Percentiles rank a stretch among this genome's conserved stretches.
Evolutionary conservation across 2,888 invertebrate genomes (phyloP).

Genomic region (Acrocera orbiculus): DNA sequence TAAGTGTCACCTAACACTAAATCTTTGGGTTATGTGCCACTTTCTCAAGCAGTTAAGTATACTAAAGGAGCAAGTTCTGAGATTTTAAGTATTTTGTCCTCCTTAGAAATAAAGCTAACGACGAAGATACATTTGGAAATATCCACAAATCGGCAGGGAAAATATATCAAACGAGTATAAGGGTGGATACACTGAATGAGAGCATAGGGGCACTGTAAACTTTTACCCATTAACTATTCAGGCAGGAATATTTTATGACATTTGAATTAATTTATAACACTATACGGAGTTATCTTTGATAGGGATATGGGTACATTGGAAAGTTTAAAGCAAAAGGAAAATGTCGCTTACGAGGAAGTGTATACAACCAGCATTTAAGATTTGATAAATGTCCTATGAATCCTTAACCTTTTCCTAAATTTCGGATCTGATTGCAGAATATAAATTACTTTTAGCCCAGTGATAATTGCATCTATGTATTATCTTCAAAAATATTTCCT

Average conservation of each 20-base stretch:
- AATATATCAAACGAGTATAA: conserved; percentile 9
- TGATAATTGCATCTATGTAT: too few relatives aligned
- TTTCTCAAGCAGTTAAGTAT: neutral
- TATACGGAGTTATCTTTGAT: conserved; percentile 4
- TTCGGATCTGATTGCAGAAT: too few relatives aligned
- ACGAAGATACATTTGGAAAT: conserved; percentile 2
- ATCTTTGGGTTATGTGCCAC: conserved; percentile 7
- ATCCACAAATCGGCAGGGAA: conserved; percentile 6
- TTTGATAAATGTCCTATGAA: conserved; percentile 6
- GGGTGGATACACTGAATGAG: neutral
- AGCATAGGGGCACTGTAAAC: conserved; percentile 7
- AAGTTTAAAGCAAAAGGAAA: conserved; percentile 3
- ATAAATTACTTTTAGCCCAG: too few relatives aligned
- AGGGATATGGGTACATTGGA: conserved; percentile 2
- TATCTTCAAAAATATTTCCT: too few relatives aligned
- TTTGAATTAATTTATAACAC: conserved; percentile 11
- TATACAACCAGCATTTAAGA: conserved; percentile 3
- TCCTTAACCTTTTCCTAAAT: conserved; percentile 5
- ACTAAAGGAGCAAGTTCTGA: conserved; percentile 16
- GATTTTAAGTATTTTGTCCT: conserved; percentile 29
- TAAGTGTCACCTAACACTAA: conserved; percentile 7
- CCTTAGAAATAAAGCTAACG: conserved; percentile 3
- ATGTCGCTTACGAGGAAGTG: neutral
- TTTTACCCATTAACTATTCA: conserved; percentile 13
- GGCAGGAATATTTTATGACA: conserved; percentile 12